Evolutionary conservation across 2,888 invertebrate species (phyloP), one percentile per base, ranked within the genome.

Genomic region (Tipula lateralis): DNA sequence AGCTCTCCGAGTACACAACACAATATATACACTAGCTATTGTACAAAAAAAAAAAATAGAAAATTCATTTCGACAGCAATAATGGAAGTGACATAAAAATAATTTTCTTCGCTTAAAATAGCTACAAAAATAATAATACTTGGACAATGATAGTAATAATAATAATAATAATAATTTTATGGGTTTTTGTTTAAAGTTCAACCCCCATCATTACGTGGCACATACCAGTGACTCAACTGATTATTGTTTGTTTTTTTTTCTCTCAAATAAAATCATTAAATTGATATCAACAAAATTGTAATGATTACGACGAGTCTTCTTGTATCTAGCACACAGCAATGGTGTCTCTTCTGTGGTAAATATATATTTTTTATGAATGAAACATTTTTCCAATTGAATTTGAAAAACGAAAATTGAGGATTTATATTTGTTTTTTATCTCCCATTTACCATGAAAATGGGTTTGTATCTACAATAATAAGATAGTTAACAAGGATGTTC

Each of bases 211-310:
- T 44, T 44, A 44, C n/a, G n/a, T 44, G n/a, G 44, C 44, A n/a
- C 2, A n/a, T n/a, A n/a, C n/a, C n/a, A n/a, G n/a, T n/a, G n/a
- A n/a, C n/a, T n/a, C n/a, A n/a, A n/a, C n/a, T n/a, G 66, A 19
- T n/a, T 16, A 66, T 12, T 66, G 3, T 66, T 9, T 66, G 5
- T 66, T 19, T 24, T 24, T 9, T 66, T n/a, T n/a, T n/a, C n/a
- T n/a, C n/a, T n/a, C n/a, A n/a, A n/a, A 66, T 66, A 66, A 66
- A 66, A 66, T 66, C 66, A 66, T 66, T 66, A 66, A 66, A 66
- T 24, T 66, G 66, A 66, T 66, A 66, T 66, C 66, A 66, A 66
- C 66, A 24, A 66, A 66, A 66, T 12, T 66, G 24, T 24, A 66
- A 66, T 66, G 66, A 66, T 66, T 66, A 66, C 24, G n/a, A n/a